Evolutionary conservation across 1,140 invertebrate genomes (phyloP), one percentile per base, ranked within the genome.

Genomic region (Luehdorfia chinensis): DNA sequence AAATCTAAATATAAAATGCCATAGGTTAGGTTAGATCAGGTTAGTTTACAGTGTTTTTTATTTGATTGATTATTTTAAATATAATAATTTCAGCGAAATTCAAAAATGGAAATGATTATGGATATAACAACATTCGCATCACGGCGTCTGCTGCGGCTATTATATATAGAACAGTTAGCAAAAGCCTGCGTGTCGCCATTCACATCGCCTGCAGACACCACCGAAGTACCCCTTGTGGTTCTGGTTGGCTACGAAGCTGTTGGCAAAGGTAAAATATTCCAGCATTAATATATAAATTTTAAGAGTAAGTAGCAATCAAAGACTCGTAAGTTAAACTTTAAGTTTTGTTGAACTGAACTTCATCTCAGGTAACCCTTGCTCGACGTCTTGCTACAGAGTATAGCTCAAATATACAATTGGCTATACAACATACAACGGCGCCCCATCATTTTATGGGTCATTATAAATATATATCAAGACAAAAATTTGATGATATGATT

Each of bases 401-500:
- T 52, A 59, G 50, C 34, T 48, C 67, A 3, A 66, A 78, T 37
- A 49, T 84, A 31, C 55, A 78, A 50, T 41, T 76, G 3, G 78
- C 61, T 0, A 19, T 46, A 1, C 68, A 66, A 18, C 84, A 87
- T 48, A 85, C 83, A 2, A 87, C 83, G 1, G 72, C 75, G 0
- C 11, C 7, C 2, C 61, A 55, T 48, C 78, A 81, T 46, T 55
- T 13, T 12, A 21, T 50, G 3, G 47, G 55, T n/a, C 61, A 75
- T 30, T 83, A 76, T 59, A 69, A 50, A 46, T 50, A 67, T 51
- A 55, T 78, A 14, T 63, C 74, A 3, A 50, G 75, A 4, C 50
- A 45, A 6, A 66, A 78, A 16, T 86, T 86, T 28, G 75, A 83
- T 36, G 74, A 84, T 18, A 85, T 86, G 83, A 33, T 86, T 3